These are phyloP conservation scores for Molossus alvarezi DNA, from an alignment of 2,797 vertebrate genomes.

Conservation along the genomic window DNA sequence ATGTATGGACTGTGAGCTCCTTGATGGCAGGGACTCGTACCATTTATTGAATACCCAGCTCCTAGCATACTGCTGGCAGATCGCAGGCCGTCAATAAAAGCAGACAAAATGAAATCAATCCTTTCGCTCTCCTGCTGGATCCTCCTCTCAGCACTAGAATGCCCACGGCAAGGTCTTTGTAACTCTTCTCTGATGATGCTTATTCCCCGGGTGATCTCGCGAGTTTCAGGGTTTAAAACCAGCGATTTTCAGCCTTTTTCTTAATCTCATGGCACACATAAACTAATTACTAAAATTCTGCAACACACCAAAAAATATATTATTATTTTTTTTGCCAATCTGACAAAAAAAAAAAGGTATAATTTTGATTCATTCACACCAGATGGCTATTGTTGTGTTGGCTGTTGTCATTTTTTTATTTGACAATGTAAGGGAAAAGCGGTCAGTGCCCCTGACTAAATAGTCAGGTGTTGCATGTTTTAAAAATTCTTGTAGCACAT, in stretches of 20 bases:
- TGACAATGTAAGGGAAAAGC: not conserved
- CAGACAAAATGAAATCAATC: not conserved
- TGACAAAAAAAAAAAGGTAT: not conserved
- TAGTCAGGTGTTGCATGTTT: not conserved
- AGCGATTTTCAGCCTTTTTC: not conserved
- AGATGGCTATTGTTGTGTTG: not conserved
- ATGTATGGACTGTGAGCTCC: not conserved
- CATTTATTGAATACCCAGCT: not conserved
- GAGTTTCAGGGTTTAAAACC: constrained; percentile 24
- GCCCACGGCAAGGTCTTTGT: not conserved
- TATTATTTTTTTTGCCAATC: not conserved
- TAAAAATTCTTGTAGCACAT: not conserved
- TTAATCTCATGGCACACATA: not conserved
- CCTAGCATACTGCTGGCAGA: not conserved
- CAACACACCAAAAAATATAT: not conserved
- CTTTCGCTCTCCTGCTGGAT: not conserved
- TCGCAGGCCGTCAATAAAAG: not conserved
- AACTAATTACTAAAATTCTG: not conserved
- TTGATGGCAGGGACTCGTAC: not conserved
- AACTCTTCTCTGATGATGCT: not conserved
- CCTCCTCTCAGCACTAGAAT: not conserved
- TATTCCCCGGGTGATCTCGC: not conserved
- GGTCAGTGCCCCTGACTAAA: no score
- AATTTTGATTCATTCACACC: not conserved
- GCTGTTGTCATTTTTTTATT: not conserved